These are phyloP conservation scores for Helobdella robusta DNA, from an alignment of 2,888 invertebrate species.

Conservation along the genomic window DNA sequence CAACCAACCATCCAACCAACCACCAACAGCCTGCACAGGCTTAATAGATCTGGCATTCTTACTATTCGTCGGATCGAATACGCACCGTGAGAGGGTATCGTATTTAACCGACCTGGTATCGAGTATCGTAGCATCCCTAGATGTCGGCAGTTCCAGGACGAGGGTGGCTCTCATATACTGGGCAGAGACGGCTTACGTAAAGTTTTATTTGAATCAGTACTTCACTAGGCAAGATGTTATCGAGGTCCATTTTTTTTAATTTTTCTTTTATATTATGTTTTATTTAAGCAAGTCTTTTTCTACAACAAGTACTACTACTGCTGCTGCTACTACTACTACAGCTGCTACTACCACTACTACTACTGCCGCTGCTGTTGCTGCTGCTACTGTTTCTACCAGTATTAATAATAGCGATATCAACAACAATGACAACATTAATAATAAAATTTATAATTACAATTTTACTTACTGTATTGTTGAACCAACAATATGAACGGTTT, in stretches of 20 bases:
- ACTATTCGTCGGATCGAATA: conserved; percentile 28
- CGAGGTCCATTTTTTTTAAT: conserved; percentile 27
- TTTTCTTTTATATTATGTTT: neutral
- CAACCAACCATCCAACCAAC: no score
- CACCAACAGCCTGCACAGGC: conserved; percentile 32
- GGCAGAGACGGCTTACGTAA: conserved; percentile 34
- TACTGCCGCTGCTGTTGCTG: no score
- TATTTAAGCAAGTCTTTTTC: no score
- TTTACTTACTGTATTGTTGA: no score
- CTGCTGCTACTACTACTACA: no score
- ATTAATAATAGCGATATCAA: no score
- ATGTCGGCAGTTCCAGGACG: conserved; percentile 28
- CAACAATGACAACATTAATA: no score
- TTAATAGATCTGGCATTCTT: conserved; percentile 31
- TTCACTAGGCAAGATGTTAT: conserved; percentile 37
- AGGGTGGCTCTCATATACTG: conserved; percentile 34
- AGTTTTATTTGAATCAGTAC: conserved; percentile 41
- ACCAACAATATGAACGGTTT: no score
- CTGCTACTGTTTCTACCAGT: no score
- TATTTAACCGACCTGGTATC: conserved; percentile 29
- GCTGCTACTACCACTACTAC: no score
- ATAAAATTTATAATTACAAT: no score
- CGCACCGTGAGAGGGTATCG: conserved; percentile 28
- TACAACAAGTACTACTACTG: no score
- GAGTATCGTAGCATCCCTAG: conserved; percentile 27